Percentiles rank a stretch among this genome's conserved stretches.
These are phyloP conservation scores for Apotomis turbidana DNA, from an alignment of 2,888 invertebrate genomes.

Conservation along the genomic window DNA sequence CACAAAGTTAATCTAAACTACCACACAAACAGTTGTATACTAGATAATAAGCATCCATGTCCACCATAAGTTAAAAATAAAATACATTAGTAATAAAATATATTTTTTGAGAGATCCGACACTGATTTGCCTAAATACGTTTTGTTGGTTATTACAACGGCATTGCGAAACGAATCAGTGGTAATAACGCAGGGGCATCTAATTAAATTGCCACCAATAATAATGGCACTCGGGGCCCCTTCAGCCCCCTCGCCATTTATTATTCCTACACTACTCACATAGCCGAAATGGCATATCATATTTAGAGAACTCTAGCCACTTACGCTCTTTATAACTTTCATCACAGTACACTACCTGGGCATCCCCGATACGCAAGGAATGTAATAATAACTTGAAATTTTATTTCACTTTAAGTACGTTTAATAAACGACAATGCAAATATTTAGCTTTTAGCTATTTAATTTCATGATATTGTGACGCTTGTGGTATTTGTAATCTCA, in stretches of 20 bases:
- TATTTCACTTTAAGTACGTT: conserved; percentile 40
- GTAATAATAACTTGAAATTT: conserved; percentile 42
- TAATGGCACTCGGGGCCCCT: conserved; percentile 78
- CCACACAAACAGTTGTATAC: too few relatives aligned
- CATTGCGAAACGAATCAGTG: conserved; percentile 81
- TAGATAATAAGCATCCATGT: too few relatives aligned
- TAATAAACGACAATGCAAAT: conserved; percentile 42
- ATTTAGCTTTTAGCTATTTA: conserved; percentile 39
- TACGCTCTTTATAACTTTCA: neutral
- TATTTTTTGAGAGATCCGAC: conserved; percentile 6
- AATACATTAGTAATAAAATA: too few relatives aligned
- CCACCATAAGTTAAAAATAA: too few relatives aligned
- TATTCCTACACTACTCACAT: conserved; percentile 65
- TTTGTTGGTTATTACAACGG: conserved; percentile 68
- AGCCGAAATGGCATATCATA: conserved; percentile 45
- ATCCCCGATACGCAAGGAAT: conserved; percentile 42
- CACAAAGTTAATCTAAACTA: too few relatives aligned
- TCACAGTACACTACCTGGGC: conserved; percentile 36
- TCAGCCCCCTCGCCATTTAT: conserved; percentile 79
- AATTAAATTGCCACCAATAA: conserved; percentile 83
- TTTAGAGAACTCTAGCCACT: neutral
- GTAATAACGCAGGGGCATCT: conserved; percentile 80
- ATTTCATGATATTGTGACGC: conserved; percentile 36
- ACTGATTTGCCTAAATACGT: conserved; percentile 38
- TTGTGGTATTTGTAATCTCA: conserved; percentile 29